Base-by-base conservation (phyloP, 2,888 invertebrate species). In the Ichneumon xanthorius region DNA sequence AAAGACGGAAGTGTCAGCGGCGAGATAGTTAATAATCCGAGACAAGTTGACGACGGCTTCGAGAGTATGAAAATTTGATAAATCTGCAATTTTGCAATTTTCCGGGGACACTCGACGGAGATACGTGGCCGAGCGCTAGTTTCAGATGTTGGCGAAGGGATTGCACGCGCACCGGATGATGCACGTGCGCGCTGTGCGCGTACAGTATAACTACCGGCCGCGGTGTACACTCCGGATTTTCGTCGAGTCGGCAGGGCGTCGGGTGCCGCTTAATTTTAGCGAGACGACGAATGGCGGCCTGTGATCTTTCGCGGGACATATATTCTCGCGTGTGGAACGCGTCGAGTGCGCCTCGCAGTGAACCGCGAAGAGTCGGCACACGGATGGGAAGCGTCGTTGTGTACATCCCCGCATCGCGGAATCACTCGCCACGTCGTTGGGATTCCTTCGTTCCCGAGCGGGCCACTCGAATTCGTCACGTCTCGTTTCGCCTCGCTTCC, bases 261-360 rank as follows among this genome's bases (percentile, higher is more conserved):
- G 71, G 71, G 88, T 87, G 89, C 80, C 88, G 89, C 90, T 91
- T 92, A 92, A 92, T 92, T 92, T 92, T 92, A 92, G 92, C 90
- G 88, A 86, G 88, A 90, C 91, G 89, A 91, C 91, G 90, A 90
- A 91, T 90, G 89, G 90, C 89, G 90, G 90, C 88, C 89, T 92
- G 87, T 92, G 92, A 92, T 92, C 92, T 90, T 70, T 81, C 76
- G 82, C 81, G 89, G 87, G 88, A 87, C 91, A 91, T 92, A 92
- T 91, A 92, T 92, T 91, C 87, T 88, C 88, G 87, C 88, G 89
- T 85, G 84, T 87, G 89, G 89, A 86, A 91, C 89, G 90, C 91
- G 89, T 89, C 90, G 91, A 89, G 87, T 88, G 87, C 85, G 84
- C 61, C 40, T 82, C 87, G 84, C 88, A 86, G 79, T 87, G 90